phyloP scores from a whole-genome alignment of 1,140 invertebrate genomes.

The Colletes latitarsis region DNA sequence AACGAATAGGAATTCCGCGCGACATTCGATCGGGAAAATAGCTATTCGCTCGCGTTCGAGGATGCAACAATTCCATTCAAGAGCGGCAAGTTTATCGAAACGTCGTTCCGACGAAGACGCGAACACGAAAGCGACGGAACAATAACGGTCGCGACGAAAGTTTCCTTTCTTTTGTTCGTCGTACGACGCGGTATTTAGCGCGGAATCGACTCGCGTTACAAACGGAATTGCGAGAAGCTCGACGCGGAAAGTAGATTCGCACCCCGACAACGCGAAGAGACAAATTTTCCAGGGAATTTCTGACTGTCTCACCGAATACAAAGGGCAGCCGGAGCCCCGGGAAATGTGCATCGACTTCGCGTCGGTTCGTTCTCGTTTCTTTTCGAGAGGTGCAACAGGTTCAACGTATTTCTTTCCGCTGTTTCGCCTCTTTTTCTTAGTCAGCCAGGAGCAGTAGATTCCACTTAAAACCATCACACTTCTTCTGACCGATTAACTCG shows the following conservation, averaged over 20 bases:
- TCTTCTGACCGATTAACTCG: too few species aligned
- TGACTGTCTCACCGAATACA: not conserved
- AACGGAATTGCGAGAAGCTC: not conserved
- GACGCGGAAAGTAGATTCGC: not conserved
- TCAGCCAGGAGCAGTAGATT: too few species aligned
- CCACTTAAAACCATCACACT: too few species aligned
- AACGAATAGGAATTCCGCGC: too few species aligned
- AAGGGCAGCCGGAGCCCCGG: not conserved
- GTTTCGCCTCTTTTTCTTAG: too few species aligned
- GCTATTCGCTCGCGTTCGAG: too few species aligned
- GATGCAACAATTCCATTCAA: too few species aligned
- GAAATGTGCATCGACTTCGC: not conserved
- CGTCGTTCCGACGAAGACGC: too few species aligned
- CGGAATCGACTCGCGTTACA: not conserved
- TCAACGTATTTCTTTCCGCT: not conserved
- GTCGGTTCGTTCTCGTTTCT: constrained; percentile 6
- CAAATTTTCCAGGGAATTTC: not conserved
- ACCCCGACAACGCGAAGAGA: not conserved
- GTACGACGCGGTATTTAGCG: not conserved
- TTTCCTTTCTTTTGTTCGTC: not conserved
- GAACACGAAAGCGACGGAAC: too few species aligned
- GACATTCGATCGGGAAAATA: too few species aligned
- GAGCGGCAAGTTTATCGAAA: too few species aligned
- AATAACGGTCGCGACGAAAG: too few species aligned
- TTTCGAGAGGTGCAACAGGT: constrained; percentile 40